phyloP scores from a whole-genome alignment of 2,888 invertebrate genomes.

The Hydroisotoma schaefferi region DNA sequence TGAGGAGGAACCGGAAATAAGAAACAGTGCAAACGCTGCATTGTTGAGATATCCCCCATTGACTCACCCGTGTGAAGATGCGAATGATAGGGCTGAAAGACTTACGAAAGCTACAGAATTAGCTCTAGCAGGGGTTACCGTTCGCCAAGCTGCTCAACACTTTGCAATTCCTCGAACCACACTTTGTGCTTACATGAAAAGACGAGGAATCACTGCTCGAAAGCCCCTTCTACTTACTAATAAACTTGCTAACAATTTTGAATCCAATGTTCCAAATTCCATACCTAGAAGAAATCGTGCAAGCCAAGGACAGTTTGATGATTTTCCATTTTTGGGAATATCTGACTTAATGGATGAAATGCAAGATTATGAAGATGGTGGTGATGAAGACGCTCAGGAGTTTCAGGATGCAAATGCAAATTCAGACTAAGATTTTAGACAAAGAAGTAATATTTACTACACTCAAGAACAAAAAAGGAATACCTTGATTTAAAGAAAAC shows the following conservation, averaged over 20 bases:
- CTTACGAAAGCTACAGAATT: slow-evolving; percentile 47
- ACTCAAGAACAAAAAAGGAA: too few species aligned
- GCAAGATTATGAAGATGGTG: slow-evolving; percentile 26
- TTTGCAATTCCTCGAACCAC: slow-evolving; percentile 62
- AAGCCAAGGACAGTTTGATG: slow-evolving; percentile 10
- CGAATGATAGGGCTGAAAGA: slow-evolving; percentile 43
- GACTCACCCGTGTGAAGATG: slow-evolving; percentile 17
- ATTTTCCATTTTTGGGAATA: slow-evolving; percentile 40
- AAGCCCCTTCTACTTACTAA: background rate
- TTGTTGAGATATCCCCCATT: background rate
- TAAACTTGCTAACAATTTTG: too few species aligned
- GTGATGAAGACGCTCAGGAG: slow-evolving; percentile 18
- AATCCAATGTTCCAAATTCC: too few species aligned
- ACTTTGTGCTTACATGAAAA: slow-evolving; percentile 62
- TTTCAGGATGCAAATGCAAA: background rate
- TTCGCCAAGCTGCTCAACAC: slow-evolving; percentile 61
- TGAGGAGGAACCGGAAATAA: too few species aligned
- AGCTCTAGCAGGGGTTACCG: slow-evolving; percentile 57
- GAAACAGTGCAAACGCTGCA: too few species aligned
- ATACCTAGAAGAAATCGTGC: background rate
- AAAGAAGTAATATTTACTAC: too few species aligned
- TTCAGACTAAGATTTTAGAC: background rate
- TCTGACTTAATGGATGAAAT: slow-evolving; percentile 45
- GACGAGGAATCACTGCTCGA: slow-evolving; percentile 52
- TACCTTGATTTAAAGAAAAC: too few species aligned